Conservation (phyloP, 2,888 invertebrate species). For the Aleiodes leptofemur region DNA sequence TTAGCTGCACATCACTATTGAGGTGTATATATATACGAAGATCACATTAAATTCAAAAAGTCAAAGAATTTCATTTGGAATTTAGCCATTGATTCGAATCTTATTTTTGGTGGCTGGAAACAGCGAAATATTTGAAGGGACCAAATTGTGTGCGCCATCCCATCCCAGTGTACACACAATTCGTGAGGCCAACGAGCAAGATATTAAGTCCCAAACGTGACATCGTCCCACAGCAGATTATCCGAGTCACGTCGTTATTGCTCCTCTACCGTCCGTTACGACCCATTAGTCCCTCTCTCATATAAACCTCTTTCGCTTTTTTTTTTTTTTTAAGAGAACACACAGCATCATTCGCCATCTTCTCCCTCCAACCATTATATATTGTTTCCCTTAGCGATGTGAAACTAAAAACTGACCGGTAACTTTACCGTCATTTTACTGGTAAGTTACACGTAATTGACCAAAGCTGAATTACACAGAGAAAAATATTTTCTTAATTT, state of each 20-base stretch:
- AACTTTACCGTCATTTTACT: too few species aligned
- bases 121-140: conserved; percentile 61
- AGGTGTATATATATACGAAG: not conserved
- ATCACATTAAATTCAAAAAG: conserved; percentile 21
- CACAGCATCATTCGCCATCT: not conserved
- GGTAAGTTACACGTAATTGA: too few species aligned
- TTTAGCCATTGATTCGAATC: conserved; percentile 44
- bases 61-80: conserved; percentile 25
- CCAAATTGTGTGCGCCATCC: conserved; percentile 52
- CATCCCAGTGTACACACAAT: conserved; percentile 50
- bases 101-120: conserved; percentile 56
- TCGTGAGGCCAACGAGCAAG: conserved; percentile 61
- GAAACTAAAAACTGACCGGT: too few species aligned
- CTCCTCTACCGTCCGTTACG: conserved; percentile 46
- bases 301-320: not conserved
- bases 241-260: conserved; percentile 61
- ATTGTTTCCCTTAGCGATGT: too few species aligned
- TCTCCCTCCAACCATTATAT: not conserved
- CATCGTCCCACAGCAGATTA: conserved; percentile 58
- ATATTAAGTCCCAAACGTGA: conserved; percentile 63
- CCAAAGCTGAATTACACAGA: too few species aligned
- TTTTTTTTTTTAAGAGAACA: not conserved
- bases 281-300: conserved; percentile 30
- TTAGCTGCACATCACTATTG: too few species aligned
- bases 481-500: too few species aligned